Base-by-base conservation (phyloP, 2,113 vertebrate genomes). In the Forbesichthys agassizii region DNA sequence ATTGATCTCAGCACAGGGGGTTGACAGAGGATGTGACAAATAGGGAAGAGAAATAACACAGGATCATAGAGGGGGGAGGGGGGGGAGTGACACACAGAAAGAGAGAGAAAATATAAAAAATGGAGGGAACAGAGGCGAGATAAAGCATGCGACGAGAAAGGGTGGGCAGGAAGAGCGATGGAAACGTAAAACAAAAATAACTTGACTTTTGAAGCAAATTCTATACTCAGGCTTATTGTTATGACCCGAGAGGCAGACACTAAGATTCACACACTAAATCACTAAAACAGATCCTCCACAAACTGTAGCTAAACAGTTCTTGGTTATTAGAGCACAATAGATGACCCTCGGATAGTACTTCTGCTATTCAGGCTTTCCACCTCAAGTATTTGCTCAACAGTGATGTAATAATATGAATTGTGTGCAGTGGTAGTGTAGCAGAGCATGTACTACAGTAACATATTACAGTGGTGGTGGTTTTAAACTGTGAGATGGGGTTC, bases 141-240 rank as follows among this genome's bases (percentile, higher is more conserved):
- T 62, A 75, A 1, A 62, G 4, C 36, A 7, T 42, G 36, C 36
- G 4, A 66, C 3, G 66, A 9, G 27, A 63, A 51, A 42, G 6
- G 13, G 56, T 6, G 49, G 63, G 57, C 56, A 61, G 75, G 68
- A 77, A 11, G 69, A 69, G 72, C 66, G 82, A 83, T 83, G 80
- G 71, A 71, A 62, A 81, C 58, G 69, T 7, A 59, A 65, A 71
- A 62, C 49, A 62, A 83, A 83, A 66, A 81, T 77, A 84, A 74
- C 69, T 27, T 64, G 65, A 57, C 56, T 66, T 78, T 36, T 79
- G 65, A 77, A 66, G 62, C 60, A 67, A 75, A 42, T 42, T 42
- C 5, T 42, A 42, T 42, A 42, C 36, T 42, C 36, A 42, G 7
- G 36, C 7, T 42, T 8, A 42, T 42, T 42, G 36, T 42, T 42